Conservation (phyloP, 2,888 invertebrate species). For the Mayetiola destructor region DNA sequence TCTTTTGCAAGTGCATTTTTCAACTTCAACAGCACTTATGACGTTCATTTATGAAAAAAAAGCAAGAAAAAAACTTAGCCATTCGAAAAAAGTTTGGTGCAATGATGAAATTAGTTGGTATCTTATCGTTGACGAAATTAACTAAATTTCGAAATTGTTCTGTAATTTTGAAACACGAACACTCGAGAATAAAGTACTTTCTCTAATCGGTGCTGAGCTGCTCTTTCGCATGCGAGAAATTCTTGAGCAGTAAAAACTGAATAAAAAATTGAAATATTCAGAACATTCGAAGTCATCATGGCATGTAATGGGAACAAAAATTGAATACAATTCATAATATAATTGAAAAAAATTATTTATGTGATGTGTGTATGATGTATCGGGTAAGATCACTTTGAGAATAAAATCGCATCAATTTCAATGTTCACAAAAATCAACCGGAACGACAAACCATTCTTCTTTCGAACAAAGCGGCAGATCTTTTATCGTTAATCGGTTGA, state of each 20-base stretch:
- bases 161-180: neutral
- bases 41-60: neutral
- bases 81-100: too few species aligned
- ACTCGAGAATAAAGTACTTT: neutral
- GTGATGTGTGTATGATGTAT: neutral
- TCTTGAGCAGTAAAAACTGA: too few species aligned
- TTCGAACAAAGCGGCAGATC: conserved; percentile 10
- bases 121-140: too few species aligned
- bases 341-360: neutral
- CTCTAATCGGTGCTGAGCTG: too few species aligned
- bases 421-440: too few species aligned
- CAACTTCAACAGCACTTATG: neutral
- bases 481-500: conserved; percentile 9
- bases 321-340: neutral
- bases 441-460: too few species aligned
- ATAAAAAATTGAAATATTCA: too few species aligned
- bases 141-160: too few species aligned
- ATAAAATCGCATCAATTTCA: neutral
- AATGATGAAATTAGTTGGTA: too few species aligned
- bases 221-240: too few species aligned
- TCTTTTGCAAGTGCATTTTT: too few species aligned
- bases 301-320: neutral
- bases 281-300: neutral
- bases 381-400: neutral
- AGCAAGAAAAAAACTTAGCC: neutral